phyloP scores from a whole-genome alignment of 1,140 invertebrate species.

The Drosophila saltans region DNA sequence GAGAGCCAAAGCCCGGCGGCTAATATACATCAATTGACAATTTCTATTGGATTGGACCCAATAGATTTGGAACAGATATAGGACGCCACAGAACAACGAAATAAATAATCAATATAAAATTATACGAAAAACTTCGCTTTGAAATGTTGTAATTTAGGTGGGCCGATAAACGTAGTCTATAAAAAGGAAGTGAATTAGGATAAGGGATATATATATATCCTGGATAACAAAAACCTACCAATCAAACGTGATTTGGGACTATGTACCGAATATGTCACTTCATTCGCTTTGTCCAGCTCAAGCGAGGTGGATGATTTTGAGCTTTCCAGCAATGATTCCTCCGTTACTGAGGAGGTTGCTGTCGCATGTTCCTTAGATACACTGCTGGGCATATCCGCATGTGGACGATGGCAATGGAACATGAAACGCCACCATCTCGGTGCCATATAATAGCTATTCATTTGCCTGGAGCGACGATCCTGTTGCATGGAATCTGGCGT shows the following conservation, averaged over 20 bases:
- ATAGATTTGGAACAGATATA: slow-evolving; percentile 33
- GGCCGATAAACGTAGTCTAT: background rate
- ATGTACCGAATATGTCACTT: background rate
- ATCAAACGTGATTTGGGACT: background rate
- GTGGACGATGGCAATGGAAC: background rate
- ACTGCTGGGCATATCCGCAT: too few species aligned
- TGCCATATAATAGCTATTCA: background rate
- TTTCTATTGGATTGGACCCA: slow-evolving; percentile 30
- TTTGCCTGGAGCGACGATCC: background rate
- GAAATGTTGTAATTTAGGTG: background rate
- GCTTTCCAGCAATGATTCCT: background rate
- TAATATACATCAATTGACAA: slow-evolving; percentile 30
- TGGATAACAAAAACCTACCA: background rate
- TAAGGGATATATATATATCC: background rate
- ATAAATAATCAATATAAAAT: background rate
- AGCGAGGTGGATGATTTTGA: background rate
- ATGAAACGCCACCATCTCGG: background rate
- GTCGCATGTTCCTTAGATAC: too few species aligned
- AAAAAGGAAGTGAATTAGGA: background rate
- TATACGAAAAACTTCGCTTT: background rate
- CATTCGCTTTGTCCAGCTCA: background rate
- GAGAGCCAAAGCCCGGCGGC: slow-evolving; percentile 35
- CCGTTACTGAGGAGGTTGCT: too few species aligned
- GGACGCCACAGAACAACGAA: slow-evolving; percentile 15
- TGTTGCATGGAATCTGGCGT: background rate